A percentile compares a stretch with the other conserved stretches of the same genome.
phyloP scores from a whole-genome alignment of 2,797 vertebrate species.

The Oreonectes daqikongensis region DNA sequence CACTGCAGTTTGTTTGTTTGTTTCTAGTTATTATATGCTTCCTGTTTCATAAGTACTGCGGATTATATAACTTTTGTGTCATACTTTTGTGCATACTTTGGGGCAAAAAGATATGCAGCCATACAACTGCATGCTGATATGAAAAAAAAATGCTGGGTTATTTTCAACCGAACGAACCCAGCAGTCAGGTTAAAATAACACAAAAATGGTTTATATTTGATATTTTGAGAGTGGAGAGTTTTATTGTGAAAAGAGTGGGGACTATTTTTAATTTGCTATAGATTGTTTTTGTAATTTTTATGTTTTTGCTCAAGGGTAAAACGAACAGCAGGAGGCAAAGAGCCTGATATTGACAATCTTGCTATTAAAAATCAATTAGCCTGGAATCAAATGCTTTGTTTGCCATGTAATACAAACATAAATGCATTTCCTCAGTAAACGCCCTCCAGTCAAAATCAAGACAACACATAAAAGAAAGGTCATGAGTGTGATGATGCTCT shows the following conservation, averaged over 20 bases:
- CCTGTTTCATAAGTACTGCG: not conserved
- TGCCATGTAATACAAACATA: slow-evolving; percentile 22
- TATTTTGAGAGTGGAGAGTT: too few relatives aligned
- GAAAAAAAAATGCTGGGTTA: too few relatives aligned
- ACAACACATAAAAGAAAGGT: slow-evolving; percentile 2
- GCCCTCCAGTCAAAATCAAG: slow-evolving; percentile 9
- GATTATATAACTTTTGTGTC: not conserved
- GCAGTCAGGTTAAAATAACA: too few relatives aligned
- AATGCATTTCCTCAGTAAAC: slow-evolving; percentile 2
- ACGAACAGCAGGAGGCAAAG: slow-evolving; percentile 13
- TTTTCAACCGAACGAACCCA: too few relatives aligned
- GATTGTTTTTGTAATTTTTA: not conserved
- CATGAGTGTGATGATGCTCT: not conserved
- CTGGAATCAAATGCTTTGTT: slow-evolving; percentile 31
- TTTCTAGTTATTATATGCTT: not conserved
- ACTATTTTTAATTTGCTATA: not conserved
- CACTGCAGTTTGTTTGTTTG: too few relatives aligned
- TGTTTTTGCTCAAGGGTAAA: not conserved
- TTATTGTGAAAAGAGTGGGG: not conserved
- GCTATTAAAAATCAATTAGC: slow-evolving; percentile 40
- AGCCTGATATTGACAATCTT: slow-evolving; percentile 13
- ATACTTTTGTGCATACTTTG: not conserved
- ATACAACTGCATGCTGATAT: not conserved
- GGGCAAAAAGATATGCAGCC: not conserved
- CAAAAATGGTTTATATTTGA: not conserved